Base-by-base conservation (phyloP, 2,113 vertebrate genomes). In the Coreoperca whiteheadi region DNA sequence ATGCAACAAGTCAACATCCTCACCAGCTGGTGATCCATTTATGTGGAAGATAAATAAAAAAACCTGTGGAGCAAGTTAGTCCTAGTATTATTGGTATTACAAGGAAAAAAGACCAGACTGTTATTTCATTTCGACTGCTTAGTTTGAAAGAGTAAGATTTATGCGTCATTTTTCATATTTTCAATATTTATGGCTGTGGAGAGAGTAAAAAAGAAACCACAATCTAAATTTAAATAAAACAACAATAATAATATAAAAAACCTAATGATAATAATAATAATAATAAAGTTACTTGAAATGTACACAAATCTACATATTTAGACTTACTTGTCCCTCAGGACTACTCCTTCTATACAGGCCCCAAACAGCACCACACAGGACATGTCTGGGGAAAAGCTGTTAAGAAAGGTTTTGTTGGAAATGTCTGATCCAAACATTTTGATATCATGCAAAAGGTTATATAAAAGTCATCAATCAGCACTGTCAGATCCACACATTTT, bases 291-390 rank as follows among this genome's bases (percentile, higher is more conserved):
- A 66, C 43, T 10, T n/a, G 51, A 30, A 20, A 60, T 32, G 23
- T 46, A 57, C 15, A 74, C 11, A 18, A 61, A 74, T 32, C 11
- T 14, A 39, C 7, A 34, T 14, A n/a, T 30, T 59, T 20, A 48
- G 10, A 92, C 97, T 95, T 92, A 99, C 98, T 99, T 99, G 95
- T 99, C 98, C 2, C 98, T 94, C 23, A 99, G 94, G 61, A 99
- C 96, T 0, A 98, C 97, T 2, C 97, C 97, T 76, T 99, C 98
- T 0, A 99, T 99, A 92, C 98, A 99, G 2, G 97, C 97, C 28
- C 98, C 98, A 1, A 99, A 99, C 75, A 99, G 94, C 39, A 99
- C 87, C 0, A 99, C 95, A 78, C 95, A 0, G 88, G 97, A 95
- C 94, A 99, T 98, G 90, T 99, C 98, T 98, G 90, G 1, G 1